Evolutionary conservation across 2,113 vertebrate species (phyloP).

Genomic region (Cichladusa arquata): DNA sequence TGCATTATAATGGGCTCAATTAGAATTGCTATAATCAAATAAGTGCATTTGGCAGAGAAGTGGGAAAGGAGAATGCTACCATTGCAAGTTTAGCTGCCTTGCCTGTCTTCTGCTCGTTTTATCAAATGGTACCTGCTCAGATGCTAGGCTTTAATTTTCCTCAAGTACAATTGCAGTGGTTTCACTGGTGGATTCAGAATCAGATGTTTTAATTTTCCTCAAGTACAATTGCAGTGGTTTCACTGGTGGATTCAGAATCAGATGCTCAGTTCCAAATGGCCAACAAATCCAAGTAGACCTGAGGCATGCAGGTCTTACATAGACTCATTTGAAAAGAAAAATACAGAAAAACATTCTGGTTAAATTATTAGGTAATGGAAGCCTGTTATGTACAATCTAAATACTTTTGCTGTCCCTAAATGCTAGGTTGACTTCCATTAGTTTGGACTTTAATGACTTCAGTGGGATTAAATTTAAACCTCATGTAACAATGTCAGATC

Average conservation of each 20-base stretch:
- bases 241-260: no score
- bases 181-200: neutral
- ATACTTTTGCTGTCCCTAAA: neutral
- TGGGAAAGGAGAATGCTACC: neutral
- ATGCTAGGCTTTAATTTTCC: neutral
- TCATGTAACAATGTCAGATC: neutral
- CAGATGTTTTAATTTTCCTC: neutral
- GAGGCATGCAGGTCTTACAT: neutral
- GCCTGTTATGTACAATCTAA: neutral
- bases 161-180: neutral
- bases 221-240: neutral
- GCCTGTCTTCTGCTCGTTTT: neutral
- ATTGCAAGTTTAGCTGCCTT: neutral
- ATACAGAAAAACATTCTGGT: neutral
- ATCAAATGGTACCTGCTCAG: neutral
- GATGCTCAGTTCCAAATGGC: neutral
- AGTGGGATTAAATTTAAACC: neutral
- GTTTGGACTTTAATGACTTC: neutral
- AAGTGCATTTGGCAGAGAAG: neutral
- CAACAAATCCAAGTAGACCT: neutral
- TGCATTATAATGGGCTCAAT: neutral
- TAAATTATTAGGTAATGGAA: neutral
- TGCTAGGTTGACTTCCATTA: neutral
- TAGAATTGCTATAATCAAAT: neutral
- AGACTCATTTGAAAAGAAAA: neutral